A percentile compares a stretch with the other conserved stretches of the same genome.
These are phyloP conservation scores for Opisthocomus hoazin DNA, from an alignment of 2,113 vertebrate species.

Conservation along the genomic window DNA sequence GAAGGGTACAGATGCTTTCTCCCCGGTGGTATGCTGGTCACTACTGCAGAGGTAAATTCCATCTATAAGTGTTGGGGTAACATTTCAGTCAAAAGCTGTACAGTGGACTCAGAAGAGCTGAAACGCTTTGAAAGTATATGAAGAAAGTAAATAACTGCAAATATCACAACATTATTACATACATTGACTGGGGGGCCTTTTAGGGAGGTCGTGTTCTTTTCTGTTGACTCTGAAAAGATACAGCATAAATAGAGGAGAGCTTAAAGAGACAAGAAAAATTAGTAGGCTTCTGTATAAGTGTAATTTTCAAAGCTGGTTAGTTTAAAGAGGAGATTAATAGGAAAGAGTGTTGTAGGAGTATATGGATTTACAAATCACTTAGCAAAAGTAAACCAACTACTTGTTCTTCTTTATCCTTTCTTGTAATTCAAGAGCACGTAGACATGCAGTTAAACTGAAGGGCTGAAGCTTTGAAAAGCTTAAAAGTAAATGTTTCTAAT, in stretches of 20 bases:
- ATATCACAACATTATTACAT: not conserved
- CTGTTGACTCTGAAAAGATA: not conserved
- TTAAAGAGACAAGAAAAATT: not conserved
- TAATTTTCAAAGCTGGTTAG: not conserved
- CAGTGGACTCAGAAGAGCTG: not conserved
- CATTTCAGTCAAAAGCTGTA: not conserved
- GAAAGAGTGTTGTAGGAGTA: not conserved
- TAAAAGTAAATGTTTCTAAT: not conserved
- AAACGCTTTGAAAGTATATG: not conserved
- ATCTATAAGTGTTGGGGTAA: slow-evolving; percentile 5
- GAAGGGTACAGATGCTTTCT: slow-evolving; percentile 18
- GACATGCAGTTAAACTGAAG: not conserved
- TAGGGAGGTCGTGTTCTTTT: not conserved
- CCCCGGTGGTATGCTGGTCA: not conserved
- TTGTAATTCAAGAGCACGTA: not conserved
- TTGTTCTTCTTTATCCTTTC: not conserved
- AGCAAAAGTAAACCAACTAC: not conserved
- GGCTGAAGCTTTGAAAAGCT: not conserved
- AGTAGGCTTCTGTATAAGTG: not conserved
- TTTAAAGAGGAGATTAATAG: not conserved
- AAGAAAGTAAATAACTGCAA: not conserved
- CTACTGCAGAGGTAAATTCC: slow-evolving; percentile 11
- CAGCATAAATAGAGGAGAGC: not conserved
- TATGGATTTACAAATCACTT: not conserved
- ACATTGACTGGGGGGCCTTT: not conserved